phyloP scores from a whole-genome alignment of 2,113 vertebrate species.

The Sturnira hondurensis region DNA sequence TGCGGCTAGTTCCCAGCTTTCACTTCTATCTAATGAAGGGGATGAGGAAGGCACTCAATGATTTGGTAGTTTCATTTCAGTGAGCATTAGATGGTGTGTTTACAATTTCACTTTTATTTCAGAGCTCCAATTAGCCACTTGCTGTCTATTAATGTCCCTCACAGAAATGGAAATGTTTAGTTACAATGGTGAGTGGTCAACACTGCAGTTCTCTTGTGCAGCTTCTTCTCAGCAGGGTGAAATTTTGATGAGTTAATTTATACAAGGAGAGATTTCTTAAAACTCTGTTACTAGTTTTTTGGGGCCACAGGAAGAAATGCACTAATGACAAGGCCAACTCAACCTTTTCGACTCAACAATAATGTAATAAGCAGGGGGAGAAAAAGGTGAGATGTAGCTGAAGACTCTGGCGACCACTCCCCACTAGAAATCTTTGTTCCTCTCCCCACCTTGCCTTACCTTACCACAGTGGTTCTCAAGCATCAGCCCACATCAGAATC shows the following conservation, averaged over 20 bases:
- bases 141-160: conserved; percentile 34
- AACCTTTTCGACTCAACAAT: background rate
- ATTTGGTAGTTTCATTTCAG: background rate
- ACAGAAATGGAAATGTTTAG: conserved; percentile 12
- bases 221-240: background rate
- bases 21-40: background rate
- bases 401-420: background rate
- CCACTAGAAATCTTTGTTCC: background rate
- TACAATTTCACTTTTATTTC: conserved; percentile 41
- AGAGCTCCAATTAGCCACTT: conserved; percentile 41
- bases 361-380: background rate
- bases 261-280: background rate
- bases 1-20: background rate
- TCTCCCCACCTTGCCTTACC: background rate
- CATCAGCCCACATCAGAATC: background rate
- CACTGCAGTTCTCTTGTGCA: background rate
- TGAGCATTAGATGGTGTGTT: background rate
- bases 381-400: conserved; percentile 5
- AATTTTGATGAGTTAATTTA: background rate
- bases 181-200: background rate
- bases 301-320: background rate
- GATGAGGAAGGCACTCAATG: background rate
- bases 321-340: background rate
- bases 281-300: background rate
- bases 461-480: background rate